Evolutionary conservation across 1,140 invertebrate species (phyloP), one percentile per base, ranked within the genome.

Genomic region (Drosophila tani): DNA sequence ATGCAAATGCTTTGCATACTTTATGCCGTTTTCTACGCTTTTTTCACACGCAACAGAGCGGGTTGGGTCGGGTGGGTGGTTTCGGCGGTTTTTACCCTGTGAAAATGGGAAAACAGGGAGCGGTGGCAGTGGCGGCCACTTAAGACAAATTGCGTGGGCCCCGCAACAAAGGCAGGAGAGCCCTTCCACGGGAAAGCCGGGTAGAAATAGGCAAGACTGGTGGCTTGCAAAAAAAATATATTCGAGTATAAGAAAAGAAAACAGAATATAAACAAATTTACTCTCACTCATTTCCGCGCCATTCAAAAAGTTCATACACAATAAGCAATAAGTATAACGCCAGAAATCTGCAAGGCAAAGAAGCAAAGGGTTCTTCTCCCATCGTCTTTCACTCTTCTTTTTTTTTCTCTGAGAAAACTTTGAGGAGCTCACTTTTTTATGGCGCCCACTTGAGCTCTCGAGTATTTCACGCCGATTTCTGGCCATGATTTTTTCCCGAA

Each of bases 1-100:
- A 91, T 91, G 90, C 84, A 90, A 91, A 91, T 91, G 90, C 85
- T 91, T 82, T 91, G 88, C 90, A 91, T 91, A 91, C 90, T 91
- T 91, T 88, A 86, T 84, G 68, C 77, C 90, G 73, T 82, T 91
- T 76, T 88, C 70, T 75, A 85, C 83, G 73, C 78, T 78, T 81
- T 88, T 88, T 91, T 83, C 69, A 77, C 67, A 73, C 70, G 70
- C 70, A 51, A 59, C 73, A 12, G 77, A 75, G 55, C 77, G 74
- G 75, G 59, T 63, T 47, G 45, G 27, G 57, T 62, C 60, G 73
- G 55, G 56, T 66, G 62, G 58, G 35, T 58, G 49, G 57, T 65
- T 64, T 50, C n/a, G 59, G 57, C 35, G 51, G 51, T 60, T 50
- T 45, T 65, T 21, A 56, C 35, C 53, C 53, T 24, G 32, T 7